phyloP scores from a whole-genome alignment of 2,888 invertebrate species.

The Hylaea fasciaria region DNA sequence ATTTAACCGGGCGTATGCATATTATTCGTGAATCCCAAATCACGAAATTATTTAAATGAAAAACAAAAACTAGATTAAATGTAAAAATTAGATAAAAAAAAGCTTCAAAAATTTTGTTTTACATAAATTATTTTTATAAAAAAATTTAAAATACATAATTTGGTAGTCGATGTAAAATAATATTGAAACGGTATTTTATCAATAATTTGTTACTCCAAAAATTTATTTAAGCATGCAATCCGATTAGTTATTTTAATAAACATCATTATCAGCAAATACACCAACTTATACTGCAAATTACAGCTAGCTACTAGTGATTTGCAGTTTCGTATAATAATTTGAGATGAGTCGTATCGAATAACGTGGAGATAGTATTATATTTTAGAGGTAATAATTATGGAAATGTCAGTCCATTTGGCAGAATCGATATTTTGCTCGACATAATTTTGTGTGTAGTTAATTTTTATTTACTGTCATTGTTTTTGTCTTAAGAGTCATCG shows the following conservation, averaged over 20 bases:
- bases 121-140: too few relatives aligned
- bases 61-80: too few relatives aligned
- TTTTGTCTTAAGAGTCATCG: conserved; percentile 8
- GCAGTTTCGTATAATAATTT: conserved; percentile 15
- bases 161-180: too few relatives aligned
- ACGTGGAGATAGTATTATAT: conserved; percentile 9
- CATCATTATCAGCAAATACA: conserved; percentile 3
- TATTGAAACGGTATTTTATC: background rate
- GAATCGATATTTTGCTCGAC: conserved; percentile 17
- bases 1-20: too few relatives aligned
- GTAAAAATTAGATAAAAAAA: too few relatives aligned
- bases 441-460: background rate
- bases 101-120: too few relatives aligned
- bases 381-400: conserved; percentile 13
- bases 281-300: background rate
- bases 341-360: conserved; percentile 16
- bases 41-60: too few relatives aligned
- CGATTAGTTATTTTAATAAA: conserved; percentile 6
- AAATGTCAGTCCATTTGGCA: conserved; percentile 19
- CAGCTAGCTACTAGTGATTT: conserved; percentile 11
- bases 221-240: background rate
- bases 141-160: too few relatives aligned
- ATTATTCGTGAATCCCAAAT: too few relatives aligned
- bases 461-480: background rate
- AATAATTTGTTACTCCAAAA: background rate